These are phyloP conservation scores for Drosophila sproati DNA, from an alignment of 1,140 invertebrate species.

Conservation along the genomic window DNA sequence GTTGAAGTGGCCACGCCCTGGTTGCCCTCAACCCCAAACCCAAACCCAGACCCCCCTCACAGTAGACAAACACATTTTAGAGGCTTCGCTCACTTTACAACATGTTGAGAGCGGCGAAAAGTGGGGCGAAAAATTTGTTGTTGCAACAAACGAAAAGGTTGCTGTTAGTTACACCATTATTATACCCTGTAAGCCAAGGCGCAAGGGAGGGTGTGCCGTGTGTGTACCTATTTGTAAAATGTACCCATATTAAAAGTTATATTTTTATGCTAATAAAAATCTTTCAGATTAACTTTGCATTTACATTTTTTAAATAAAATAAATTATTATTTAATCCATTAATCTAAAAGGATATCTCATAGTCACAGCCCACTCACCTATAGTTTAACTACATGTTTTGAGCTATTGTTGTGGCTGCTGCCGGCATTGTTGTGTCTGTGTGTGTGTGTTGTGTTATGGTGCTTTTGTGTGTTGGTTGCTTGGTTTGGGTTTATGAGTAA, in stretches of 20 bases:
- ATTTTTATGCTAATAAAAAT: too few relatives aligned
- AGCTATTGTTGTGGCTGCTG: conserved; percentile 41
- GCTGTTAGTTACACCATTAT: conserved; percentile 35
- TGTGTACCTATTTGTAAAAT: not conserved
- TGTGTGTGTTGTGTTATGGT: conserved; percentile 10
- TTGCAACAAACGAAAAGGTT: conserved; percentile 40
- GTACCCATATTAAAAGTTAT: too few relatives aligned
- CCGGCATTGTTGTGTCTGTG: conserved; percentile 29
- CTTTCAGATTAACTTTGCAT: too few relatives aligned
- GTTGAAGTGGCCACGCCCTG: conserved; percentile 53
- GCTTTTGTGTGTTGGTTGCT: conserved; percentile 29
- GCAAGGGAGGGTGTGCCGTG: not conserved
- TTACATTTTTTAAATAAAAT: not conserved
- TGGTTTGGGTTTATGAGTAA: conserved; percentile 42
- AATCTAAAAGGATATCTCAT: conserved; percentile 7
- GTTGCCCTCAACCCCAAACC: conserved; percentile 2
- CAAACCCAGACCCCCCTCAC: conserved; percentile 3
- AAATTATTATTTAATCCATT: not conserved
- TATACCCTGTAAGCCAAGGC: conserved; percentile 6
- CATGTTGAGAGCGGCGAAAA: conserved; percentile 10
- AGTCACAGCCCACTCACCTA: not conserved
- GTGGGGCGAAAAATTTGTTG: conserved; percentile 17
- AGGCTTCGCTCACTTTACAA: conserved; percentile 35
- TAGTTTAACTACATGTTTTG: conserved; percentile 13
- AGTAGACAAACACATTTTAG: conserved; percentile 46